Conservation (phyloP, 2,797 vertebrate species). For the Xenentodon cancila region DNA sequence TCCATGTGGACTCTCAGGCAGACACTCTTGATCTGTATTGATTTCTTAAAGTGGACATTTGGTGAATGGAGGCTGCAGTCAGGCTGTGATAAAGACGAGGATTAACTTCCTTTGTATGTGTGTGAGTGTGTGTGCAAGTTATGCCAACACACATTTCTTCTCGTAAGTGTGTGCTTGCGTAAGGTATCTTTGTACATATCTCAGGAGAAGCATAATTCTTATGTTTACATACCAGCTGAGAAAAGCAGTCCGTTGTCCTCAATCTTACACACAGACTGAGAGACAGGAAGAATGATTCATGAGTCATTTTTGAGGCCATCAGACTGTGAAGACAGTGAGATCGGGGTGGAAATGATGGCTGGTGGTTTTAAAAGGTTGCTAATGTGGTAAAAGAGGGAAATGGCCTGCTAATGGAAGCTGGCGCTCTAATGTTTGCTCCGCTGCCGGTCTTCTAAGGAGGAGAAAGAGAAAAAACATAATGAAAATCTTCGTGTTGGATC, state of each 20-base stretch:
- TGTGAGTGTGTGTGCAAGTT: background rate
- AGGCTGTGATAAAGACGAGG: constrained; percentile 34
- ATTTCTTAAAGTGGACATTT: constrained; percentile 48
- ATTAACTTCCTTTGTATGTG: constrained; percentile 5
- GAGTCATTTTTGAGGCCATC: constrained; percentile 31
- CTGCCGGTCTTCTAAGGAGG: constrained; percentile 21
- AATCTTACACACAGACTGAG: constrained; percentile 7
- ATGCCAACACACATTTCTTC: background rate
- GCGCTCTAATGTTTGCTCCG: constrained; percentile 43
- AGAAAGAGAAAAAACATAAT: too few relatives aligned
- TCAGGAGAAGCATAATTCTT: constrained; percentile 38
- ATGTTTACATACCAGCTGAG: constrained; percentile 38
- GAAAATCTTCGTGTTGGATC: too few relatives aligned
- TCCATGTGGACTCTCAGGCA: constrained; percentile 53
- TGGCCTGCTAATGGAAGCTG: constrained; percentile 53
- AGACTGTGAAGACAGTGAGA: constrained; percentile 21
- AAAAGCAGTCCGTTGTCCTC: constrained; percentile 31
- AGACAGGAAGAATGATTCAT: constrained; percentile 10
- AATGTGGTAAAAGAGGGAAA: constrained; percentile 45
- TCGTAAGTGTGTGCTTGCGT: background rate
- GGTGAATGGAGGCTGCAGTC: constrained; percentile 25
- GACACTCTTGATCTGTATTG: constrained; percentile 48
- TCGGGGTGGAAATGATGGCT: constrained; percentile 42
- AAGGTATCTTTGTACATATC: constrained; percentile 16
- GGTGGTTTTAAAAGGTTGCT: constrained; percentile 58